A percentile compares a stretch with the other conserved stretches of the same genome.
These are phyloP conservation scores for Punctoribates punctum DNA, from an alignment of 2,888 invertebrate genomes.

Conservation along the genomic window DNA sequence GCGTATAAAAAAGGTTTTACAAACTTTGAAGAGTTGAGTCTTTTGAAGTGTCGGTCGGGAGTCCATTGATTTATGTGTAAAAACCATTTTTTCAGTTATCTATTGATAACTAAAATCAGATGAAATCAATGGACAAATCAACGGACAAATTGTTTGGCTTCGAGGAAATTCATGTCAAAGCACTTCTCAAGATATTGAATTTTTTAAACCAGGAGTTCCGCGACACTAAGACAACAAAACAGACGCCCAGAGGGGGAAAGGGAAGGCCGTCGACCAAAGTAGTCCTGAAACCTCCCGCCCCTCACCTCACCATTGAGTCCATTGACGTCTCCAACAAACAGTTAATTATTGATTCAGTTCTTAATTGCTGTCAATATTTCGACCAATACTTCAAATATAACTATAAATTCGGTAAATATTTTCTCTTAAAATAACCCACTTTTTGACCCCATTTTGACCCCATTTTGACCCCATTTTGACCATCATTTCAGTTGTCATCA, in stretches of 20 bases:
- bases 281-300: not conserved
- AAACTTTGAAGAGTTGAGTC: not conserved
- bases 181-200: conserved; percentile 27
- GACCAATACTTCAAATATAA: conserved; percentile 28
- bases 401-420: conserved; percentile 30
- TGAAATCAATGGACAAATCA: not conserved
- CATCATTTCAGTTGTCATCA: not conserved
- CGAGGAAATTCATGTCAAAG: conserved; percentile 28
- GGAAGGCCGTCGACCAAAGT: not conserved
- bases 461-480: not conserved
- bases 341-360: not conserved
- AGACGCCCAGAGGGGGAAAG: not conserved
- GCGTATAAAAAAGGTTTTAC: no score
- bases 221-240: not conserved
- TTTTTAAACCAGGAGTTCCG: conserved; percentile 18
- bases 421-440: not conserved
- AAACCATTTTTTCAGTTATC: no score
- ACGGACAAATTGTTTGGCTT: not conserved
- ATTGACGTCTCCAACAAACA: not conserved
- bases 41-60: not conserved
- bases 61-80: no score
- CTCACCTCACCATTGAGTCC: not conserved
- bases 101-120: not conserved
- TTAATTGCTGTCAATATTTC: conserved; percentile 10
- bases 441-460: not conserved